Evolutionary conservation across 2,888 invertebrate species (phyloP).

Genomic region (Sepiola atlantica): DNA sequence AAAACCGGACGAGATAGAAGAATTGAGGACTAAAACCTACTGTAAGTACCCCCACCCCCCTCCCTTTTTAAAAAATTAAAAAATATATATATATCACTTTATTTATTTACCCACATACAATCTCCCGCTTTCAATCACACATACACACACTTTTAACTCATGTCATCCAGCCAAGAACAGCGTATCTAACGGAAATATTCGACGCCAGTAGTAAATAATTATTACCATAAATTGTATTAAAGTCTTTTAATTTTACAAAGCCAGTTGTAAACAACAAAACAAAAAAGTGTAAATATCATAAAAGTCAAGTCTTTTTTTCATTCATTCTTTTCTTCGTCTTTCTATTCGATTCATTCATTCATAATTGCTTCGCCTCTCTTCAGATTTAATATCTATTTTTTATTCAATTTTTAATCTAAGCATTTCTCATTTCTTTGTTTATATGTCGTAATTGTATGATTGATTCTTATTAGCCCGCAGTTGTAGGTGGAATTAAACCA

Average conservation of each 20-base stretch:
- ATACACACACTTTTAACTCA: not conserved
- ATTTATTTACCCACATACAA: not conserved
- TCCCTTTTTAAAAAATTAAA: not conserved
- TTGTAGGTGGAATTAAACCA: not conserved
- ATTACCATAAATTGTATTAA: not conserved
- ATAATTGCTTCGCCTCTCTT: not conserved
- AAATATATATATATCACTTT: not conserved
- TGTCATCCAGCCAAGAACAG: not conserved
- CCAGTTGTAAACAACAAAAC: not conserved
- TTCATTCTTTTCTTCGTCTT: not conserved
- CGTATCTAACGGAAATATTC: not conserved
- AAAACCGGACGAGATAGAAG: slow-evolving; percentile 64
- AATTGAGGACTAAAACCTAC: slow-evolving; percentile 64
- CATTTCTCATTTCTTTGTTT: not conserved
- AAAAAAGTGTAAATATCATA: not conserved
- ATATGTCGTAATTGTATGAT: not conserved
- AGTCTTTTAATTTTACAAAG: not conserved
- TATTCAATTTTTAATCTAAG: not conserved
- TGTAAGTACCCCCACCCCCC: slow-evolving; percentile 60
- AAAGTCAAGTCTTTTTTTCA: not conserved
- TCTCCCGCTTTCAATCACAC: not conserved
- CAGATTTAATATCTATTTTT: no score
- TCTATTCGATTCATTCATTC: not conserved
- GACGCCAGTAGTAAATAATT: not conserved
- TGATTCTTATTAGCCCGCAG: not conserved